A percentile compares a stretch with the other conserved stretches of the same genome.
These are phyloP conservation scores for Ligdia adustata DNA, from an alignment of 2,888 invertebrate genomes.

Conservation along the genomic window DNA sequence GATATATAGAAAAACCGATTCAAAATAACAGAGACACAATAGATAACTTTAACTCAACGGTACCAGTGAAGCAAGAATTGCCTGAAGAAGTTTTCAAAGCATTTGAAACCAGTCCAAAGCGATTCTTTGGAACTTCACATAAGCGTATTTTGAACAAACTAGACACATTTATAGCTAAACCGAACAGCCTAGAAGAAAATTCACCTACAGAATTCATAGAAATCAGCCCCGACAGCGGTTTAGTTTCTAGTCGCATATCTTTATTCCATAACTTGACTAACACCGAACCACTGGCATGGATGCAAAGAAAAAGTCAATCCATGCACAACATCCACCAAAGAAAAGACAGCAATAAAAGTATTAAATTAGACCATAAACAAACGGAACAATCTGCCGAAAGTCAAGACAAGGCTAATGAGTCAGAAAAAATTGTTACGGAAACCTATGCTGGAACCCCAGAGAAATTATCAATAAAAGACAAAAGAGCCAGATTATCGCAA, in stretches of 20 bases:
- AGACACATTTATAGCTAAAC: slow-evolving; percentile 71
- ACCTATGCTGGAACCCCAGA: slow-evolving; percentile 27
- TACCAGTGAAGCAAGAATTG: slow-evolving; percentile 65
- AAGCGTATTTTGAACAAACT: slow-evolving; percentile 76
- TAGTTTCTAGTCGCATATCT: slow-evolving; percentile 78
- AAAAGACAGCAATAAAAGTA: slow-evolving; percentile 45
- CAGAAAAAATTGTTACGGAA: slow-evolving; percentile 22
- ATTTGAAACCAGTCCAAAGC: slow-evolving; percentile 78
- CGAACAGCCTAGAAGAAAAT: slow-evolving; percentile 48
- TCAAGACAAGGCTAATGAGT: slow-evolving; percentile 13
- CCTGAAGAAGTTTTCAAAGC: slow-evolving; percentile 79
- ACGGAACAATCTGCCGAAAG: no score
- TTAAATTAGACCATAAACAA: slow-evolving; percentile 4
- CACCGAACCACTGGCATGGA: slow-evolving; percentile 60
- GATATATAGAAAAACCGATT: slow-evolving; percentile 3
- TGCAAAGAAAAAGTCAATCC: slow-evolving; percentile 59
- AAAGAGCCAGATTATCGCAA: slow-evolving; percentile 51
- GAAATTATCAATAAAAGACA: slow-evolving; percentile 47
- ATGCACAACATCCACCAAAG: slow-evolving; percentile 60
- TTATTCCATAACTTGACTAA: slow-evolving; percentile 72
- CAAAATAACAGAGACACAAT: slow-evolving; percentile 15
- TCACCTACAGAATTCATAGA: slow-evolving; percentile 46
- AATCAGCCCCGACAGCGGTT: slow-evolving; percentile 65
- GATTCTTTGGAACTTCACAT: slow-evolving; percentile 77
- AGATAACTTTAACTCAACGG: slow-evolving; percentile 1